Base-by-base conservation (phyloP, 1,140 invertebrate species). In the Zaprionus capensis region DNA sequence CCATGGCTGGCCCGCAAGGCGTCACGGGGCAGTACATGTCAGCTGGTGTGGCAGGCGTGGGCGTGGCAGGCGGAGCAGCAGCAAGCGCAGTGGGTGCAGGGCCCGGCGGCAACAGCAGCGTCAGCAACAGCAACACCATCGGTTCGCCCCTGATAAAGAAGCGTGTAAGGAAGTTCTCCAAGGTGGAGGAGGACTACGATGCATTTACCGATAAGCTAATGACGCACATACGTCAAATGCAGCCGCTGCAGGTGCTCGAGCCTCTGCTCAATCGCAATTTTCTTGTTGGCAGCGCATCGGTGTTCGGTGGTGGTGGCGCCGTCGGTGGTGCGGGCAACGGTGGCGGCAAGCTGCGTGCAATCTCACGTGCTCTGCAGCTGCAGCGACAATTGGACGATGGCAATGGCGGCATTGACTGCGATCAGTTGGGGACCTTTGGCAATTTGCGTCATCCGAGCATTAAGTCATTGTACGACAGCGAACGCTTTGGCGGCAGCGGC, bases 101-200 rank as follows among this genome's bases (percentile, higher is more conserved):
- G 7, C 6, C 7, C 28, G 28, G 28, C 6, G 28, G 28, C 6
- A 7, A 7, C 28, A 7, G 6, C 7, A 71, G 55, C 78, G 4
- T 3, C 38, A 0, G 59, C 41, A 20, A n/a, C 22, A 44, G 44
- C 7, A 41, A 49, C 14, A 64, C 71, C 22, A 58, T 69, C n/a
- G 78, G 67, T 26, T 72, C 80, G 5, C 68, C 81, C 1, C 73
- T 81, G 75, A 17, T 82, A 11, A 91, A 92, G 71, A 98, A 98
- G 92, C 94, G 97, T 28, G 94, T 96, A 12, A 94, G 97, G 28
- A 98, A 97, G 93, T 95, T 96, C 28, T 97, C 96, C 3, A 96
- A 97, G 83, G 94, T 97, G 15, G 97, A 98, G 82, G 98, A 98
- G 93, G 97, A 98, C 93, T 97, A 98, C 92, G 98, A 98, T 91